Percentiles rank a stretch among this genome's conserved stretches.
Conservation (phyloP, 2,797 vertebrate genomes). For the Agapornis canus region DNA sequence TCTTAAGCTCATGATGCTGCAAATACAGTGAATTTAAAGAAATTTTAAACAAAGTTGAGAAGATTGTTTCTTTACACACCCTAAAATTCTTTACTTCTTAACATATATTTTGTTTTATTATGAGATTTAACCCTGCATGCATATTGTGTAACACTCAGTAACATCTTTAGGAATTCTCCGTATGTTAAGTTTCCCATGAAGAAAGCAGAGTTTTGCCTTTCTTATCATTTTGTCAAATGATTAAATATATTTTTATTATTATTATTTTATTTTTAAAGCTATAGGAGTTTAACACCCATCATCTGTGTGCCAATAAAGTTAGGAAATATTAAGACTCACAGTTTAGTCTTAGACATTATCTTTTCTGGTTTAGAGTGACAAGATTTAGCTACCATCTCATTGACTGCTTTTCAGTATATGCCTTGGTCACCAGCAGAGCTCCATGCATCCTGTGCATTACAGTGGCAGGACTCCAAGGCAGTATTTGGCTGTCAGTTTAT, state of each 20-base stretch:
- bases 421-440: conserved; percentile 4
- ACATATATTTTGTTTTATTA: not conserved
- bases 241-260: not conserved
- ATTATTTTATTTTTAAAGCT: not conserved
- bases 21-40: not conserved
- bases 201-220: not conserved
- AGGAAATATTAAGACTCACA: not conserved
- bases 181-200: conserved; percentile 10
- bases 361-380: conserved; percentile 8
- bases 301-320: not conserved
- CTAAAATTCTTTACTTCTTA: not conserved
- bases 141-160: not conserved
- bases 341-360: not conserved
- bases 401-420: not conserved
- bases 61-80: not conserved
- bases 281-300: not conserved
- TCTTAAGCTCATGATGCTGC: not conserved
- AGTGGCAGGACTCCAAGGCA: conserved; percentile 63
- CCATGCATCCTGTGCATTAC: not conserved
- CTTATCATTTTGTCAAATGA: not conserved
- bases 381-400: not conserved
- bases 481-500: conserved; percentile 60
- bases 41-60: not conserved
- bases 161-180: not conserved
- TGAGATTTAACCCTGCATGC: not conserved